Evolutionary conservation across 2,797 vertebrate species (phyloP), one percentile per base, ranked within the genome.

Genomic region (Chaenodraco wilsoni): DNA sequence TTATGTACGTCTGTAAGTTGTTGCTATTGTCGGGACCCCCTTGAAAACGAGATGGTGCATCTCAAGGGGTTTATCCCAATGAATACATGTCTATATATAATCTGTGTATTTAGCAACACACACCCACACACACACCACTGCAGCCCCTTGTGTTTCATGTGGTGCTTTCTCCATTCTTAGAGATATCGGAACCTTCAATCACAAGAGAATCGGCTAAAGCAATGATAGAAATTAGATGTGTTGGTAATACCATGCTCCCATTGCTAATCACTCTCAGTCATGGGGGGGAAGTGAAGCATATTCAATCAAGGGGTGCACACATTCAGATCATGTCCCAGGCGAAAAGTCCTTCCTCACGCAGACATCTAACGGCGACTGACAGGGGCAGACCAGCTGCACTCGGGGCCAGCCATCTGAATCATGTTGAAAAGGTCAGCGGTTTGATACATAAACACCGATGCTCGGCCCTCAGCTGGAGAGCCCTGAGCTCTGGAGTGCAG

Each of bases 361-460:
- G 72, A 76, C 15, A 3, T 81, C 79, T 82, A 59, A 82, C 7
- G 9, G 78, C 63, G 85, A 87, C 81, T 74, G 74, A 81, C 44
- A 68, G 69, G 71, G 65, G 51, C 57, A 62, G 45, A 65, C 56
- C 60, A 54, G 81, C 72, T 84, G 74, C 83, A 84, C 80, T 81
- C 49, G 2, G 46, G 76, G 64, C 70, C 61, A 51, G 77, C 69
- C 73, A 68, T 87, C 78, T 67, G 78, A 88, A 81, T 82, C 67
- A 57, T 23, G 49, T 31, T 61, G 54, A 58, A 81, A 91, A 91
- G 87, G 87, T 90, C 86, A 85, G 17, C 31, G 84, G 61, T 69
- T 83, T 82, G 76, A 81, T 81, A 71, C 72, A 65, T n/a, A 76
- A 84, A 79, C 69, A 77, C 76, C 46, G 69, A 85, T 27, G 66